Conservation (phyloP, 1,140 invertebrate genomes). For the Drosophila paulistorum region DNA sequence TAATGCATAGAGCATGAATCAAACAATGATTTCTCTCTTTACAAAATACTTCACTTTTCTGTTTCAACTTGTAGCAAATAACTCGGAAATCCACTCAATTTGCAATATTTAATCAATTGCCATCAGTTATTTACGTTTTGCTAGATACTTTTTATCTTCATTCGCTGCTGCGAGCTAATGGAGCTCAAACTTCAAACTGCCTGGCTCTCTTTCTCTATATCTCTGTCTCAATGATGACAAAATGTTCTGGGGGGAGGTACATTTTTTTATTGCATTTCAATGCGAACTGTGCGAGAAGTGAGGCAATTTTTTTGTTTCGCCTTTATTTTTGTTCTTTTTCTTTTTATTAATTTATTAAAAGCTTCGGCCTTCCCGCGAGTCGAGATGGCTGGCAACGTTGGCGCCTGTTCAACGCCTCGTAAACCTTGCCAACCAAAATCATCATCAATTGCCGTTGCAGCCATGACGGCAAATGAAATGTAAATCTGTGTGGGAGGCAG, state of each 20-base stretch:
- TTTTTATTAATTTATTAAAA: conserved; percentile 81
- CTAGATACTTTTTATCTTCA: not conserved
- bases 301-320: conserved; percentile 8
- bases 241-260: not conserved
- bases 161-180: conserved; percentile 37
- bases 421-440: conserved; percentile 75
- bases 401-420: conserved; percentile 63
- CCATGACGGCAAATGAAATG: conserved; percentile 67
- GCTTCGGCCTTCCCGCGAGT: conserved; percentile 22
- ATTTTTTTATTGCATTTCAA: conserved; percentile 56
- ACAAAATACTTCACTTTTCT: conserved; percentile 11
- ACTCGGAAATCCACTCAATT: conserved; percentile 36
- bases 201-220: not conserved
- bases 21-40: no score
- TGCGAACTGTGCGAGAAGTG: conserved; percentile 24
- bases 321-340: conserved; percentile 29
- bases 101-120: conserved; percentile 41
- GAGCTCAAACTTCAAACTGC: conserved; percentile 38
- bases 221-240: not conserved
- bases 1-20: no score
- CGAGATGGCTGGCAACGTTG: conserved; percentile 1
- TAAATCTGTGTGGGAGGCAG: conserved; percentile 55
- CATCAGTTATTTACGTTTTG: conserved; percentile 32
- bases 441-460: conserved; percentile 45
- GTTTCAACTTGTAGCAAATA: conserved; percentile 24